Conservation (phyloP, 2,797 vertebrate genomes). For the Coracias cyanogaster region DNA sequence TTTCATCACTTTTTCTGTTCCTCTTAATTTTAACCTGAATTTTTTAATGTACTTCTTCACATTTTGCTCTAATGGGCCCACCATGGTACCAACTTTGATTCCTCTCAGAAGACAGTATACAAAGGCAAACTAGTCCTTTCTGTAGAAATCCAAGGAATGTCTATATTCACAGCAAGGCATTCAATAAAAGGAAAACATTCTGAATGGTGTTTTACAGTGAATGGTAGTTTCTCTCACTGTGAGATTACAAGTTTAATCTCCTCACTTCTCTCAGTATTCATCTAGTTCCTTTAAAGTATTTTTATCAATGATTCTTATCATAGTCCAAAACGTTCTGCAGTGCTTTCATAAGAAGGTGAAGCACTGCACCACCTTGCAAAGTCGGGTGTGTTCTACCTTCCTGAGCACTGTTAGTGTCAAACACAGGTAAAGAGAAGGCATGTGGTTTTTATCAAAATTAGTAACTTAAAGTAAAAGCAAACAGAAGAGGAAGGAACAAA, state of each 20-base stretch:
- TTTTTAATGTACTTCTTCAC: background rate
- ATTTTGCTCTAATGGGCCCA: background rate
- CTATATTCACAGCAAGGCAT: background rate
- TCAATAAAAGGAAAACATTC: background rate
- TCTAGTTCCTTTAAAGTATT: background rate
- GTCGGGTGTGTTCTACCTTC: background rate
- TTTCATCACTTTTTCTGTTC: background rate
- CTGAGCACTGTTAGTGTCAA: background rate
- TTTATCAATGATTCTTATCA: background rate
- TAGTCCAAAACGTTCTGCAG: background rate
- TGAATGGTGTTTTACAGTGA: background rate
- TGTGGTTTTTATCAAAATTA: background rate
- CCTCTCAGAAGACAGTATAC: background rate
- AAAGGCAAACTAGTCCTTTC: background rate
- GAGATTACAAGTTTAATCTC: background rate
- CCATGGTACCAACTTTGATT: background rate
- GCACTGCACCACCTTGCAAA: background rate
- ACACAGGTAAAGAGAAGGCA: background rate
- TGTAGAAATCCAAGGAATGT: background rate
- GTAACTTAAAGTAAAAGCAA: background rate
- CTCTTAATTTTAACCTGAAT: background rate
- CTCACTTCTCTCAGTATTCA: background rate
- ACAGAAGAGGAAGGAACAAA: background rate
- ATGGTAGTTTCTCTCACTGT: background rate
- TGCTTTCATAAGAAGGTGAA: background rate